Percentiles rank a stretch among this genome's conserved stretches.
phyloP scores from a whole-genome alignment of 2,113 vertebrate species.

The Chamaea fasciata region DNA sequence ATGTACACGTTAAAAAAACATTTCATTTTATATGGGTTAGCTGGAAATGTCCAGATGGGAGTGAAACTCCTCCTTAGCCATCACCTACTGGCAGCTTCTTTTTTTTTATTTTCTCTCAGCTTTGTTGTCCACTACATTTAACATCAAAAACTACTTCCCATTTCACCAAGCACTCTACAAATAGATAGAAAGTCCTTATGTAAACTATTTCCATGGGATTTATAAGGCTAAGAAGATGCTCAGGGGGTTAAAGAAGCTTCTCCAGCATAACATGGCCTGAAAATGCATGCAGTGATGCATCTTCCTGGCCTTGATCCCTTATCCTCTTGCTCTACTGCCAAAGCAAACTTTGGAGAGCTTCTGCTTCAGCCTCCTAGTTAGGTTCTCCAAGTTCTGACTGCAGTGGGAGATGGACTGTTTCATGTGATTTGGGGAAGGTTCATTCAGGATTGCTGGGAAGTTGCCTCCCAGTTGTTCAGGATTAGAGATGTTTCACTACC shows the following conservation, averaged over 20 bases:
- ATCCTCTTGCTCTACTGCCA: neutral
- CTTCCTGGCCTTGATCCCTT: neutral
- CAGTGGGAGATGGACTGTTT: neutral
- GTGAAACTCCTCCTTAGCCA: neutral
- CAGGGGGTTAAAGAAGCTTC: neutral
- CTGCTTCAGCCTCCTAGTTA: neutral
- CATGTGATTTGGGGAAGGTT: neutral
- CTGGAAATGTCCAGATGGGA: neutral
- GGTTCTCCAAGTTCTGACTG: neutral
- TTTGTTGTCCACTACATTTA: neutral
- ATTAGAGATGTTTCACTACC: neutral
- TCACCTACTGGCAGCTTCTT: neutral
- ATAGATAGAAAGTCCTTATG: neutral
- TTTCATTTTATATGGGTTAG: neutral
- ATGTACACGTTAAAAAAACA: neutral
- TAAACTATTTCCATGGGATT: neutral
- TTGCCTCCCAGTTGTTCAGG: neutral
- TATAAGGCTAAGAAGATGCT: neutral
- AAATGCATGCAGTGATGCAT: neutral
- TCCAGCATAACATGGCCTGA: neutral
- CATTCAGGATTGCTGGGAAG: neutral
- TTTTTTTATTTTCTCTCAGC: neutral
- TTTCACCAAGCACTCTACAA: neutral
- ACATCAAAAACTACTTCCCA: neutral
- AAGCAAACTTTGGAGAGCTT: neutral